A percentile compares a stretch with the other conserved stretches of the same genome.
Evolutionary conservation across 2,113 vertebrate species (phyloP).

Genomic region (Pseudopipra pipra): DNA sequence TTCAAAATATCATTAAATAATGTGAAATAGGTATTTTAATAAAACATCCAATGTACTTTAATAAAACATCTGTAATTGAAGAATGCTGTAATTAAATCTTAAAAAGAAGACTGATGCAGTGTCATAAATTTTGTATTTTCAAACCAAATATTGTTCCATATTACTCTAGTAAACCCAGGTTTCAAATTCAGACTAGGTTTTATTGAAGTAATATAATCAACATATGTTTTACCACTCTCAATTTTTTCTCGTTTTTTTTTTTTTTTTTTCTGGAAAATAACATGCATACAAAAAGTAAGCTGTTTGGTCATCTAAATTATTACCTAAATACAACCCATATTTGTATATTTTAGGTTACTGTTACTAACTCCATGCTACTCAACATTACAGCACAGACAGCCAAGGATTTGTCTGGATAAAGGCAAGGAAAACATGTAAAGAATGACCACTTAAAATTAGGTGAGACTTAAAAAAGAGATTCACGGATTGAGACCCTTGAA

Average conservation of each 20-base stretch:
- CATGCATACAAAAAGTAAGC: background rate
- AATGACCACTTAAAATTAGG: background rate
- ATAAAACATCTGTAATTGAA: background rate
- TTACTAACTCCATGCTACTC: background rate
- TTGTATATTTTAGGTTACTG: background rate
- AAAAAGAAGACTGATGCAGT: background rate
- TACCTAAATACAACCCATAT: background rate
- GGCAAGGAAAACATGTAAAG: background rate
- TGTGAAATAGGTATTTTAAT: background rate
- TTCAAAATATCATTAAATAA: background rate
- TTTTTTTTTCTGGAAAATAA: background rate
- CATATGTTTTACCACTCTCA: background rate
- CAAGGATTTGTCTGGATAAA: background rate
- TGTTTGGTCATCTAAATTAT: background rate
- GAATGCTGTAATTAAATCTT: background rate
- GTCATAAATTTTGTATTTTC: background rate
- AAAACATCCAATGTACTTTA: background rate
- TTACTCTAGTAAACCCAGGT: background rate
- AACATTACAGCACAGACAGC: background rate
- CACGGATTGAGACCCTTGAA: background rate
- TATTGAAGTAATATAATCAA: background rate
- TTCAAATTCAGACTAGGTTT: background rate
- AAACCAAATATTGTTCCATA: background rate
- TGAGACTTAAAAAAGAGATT: background rate
- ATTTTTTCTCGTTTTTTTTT: background rate